Base-by-base conservation (phyloP, 2,113 vertebrate species). In the Alligator sinensis region DNA sequence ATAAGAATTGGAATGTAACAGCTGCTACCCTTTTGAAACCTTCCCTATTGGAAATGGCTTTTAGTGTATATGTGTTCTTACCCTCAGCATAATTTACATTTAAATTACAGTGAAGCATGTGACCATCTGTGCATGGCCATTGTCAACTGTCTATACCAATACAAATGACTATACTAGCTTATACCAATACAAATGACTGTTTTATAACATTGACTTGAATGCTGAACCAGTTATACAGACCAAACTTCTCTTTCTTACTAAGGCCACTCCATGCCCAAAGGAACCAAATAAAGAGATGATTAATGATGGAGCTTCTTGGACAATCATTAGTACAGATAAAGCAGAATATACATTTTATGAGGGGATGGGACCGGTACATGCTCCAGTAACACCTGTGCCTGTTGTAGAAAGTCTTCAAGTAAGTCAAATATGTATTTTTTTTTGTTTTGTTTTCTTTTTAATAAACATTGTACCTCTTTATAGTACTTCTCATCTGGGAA, bases 201-300 rank as follows among this genome's bases (percentile, higher is more conserved):
- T 60, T 84, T 47, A 47, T 47, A 47, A 47, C 47, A 47, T 47
- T 47, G 47, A 47, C 3, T 47, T 88, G 74, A 72, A 25, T 85
- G 55, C 57, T 15, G 83, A 80, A 89, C 0, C 0, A 62, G 1
- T 82, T 47, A 15, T 84, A 17, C 21, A 38, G 64, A 13, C 84
- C 34, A 87, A 89, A 61, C 72, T 72, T 22, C 90, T 86, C 57
- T 94, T 94, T 92, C 79, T 95, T 88, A 74, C 54, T 89, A 96
- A 99, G 99, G 99, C 99, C 98, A 99, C 99, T 98, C 99, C 99
- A 98, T 99, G 99, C 97, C 99, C 99, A 82, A 99, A 99, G 98
- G 99, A 99, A 98, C 99, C 99, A 98, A 99, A 99, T 98, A 99
- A 99, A 98, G 99, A 99, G 98, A 99, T 99, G 99, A 99, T 99